A percentile compares a stretch with the other conserved stretches of the same genome.
These are phyloP conservation scores for Diploptera punctata DNA, from an alignment of 2,888 invertebrate genomes.

Conservation along the genomic window DNA sequence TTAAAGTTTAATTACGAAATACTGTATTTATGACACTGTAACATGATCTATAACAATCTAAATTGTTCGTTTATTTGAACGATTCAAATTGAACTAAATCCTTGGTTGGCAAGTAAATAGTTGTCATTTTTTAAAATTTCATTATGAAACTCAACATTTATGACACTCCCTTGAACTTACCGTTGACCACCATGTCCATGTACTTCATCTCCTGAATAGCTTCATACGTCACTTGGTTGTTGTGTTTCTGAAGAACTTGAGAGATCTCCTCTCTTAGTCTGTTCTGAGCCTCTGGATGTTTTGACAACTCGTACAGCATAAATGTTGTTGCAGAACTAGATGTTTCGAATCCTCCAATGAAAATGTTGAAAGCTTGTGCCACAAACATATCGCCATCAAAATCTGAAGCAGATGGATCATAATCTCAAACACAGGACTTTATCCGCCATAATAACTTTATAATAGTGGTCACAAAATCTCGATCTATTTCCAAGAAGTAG, in stretches of 20 bases:
- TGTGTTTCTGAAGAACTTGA: background rate
- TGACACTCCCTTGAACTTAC: background rate
- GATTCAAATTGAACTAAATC: no score
- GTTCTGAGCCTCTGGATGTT: background rate
- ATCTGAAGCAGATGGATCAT: no score
- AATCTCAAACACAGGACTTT: no score
- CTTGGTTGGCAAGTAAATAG: no score
- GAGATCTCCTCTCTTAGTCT: background rate
- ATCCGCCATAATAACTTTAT: no score
- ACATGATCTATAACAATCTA: no score
- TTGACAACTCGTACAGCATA: background rate
- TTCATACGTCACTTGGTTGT: background rate
- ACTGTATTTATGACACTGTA: no score
- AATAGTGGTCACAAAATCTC: no score
- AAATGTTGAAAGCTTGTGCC: background rate
- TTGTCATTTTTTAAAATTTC: no score
- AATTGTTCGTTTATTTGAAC: no score
- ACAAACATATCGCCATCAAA: background rate
- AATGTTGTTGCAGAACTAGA: background rate
- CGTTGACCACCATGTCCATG: background rate
- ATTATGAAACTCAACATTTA: background rate
- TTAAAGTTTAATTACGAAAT: no score
- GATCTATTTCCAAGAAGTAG: no score
- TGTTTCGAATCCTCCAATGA: background rate
- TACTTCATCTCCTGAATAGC: background rate